A percentile compares a stretch with the other conserved stretches of the same genome.
Evolutionary conservation across 2,888 invertebrate genomes (phyloP).

Genomic region (Malachius bipustulatus): DNA sequence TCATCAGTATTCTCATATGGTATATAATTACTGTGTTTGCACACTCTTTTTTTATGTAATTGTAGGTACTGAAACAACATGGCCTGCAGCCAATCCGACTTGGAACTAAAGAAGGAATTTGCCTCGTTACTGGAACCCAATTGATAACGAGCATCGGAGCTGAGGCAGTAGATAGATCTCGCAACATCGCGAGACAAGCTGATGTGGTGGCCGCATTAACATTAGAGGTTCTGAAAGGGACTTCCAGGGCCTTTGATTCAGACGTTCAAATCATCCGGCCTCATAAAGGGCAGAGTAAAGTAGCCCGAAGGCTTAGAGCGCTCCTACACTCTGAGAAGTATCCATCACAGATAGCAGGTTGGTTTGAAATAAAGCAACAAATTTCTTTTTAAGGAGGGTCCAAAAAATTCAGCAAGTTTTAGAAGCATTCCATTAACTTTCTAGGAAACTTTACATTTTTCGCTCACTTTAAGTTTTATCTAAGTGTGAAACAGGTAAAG

Average conservation of each 20-base stretch:
- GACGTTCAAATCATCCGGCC: conserved; percentile 51
- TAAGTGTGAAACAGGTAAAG: too few relatives aligned
- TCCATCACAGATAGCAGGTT: conserved; percentile 52
- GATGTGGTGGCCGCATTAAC: conserved; percentile 53
- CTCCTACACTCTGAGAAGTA: conserved; percentile 49
- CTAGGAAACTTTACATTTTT: too few relatives aligned
- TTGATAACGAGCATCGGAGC: conserved; percentile 52
- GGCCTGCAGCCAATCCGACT: conserved; percentile 44
- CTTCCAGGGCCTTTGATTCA: conserved; percentile 49
- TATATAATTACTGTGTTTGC: too few relatives aligned
- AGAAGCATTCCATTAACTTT: too few relatives aligned
- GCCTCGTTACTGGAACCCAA: conserved; percentile 56
- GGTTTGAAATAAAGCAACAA: too few relatives aligned
- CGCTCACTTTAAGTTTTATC: too few relatives aligned
- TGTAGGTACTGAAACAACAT: conserved; percentile 39
- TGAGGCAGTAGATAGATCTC: conserved; percentile 48
- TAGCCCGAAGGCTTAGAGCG: conserved; percentile 46
- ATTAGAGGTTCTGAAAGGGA: conserved; percentile 53
- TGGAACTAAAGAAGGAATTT: conserved; percentile 51
- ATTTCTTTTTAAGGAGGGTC: too few relatives aligned
- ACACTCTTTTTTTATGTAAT: conserved; percentile 8
- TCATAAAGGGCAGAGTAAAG: conserved; percentile 48
- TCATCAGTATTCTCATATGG: too few relatives aligned
- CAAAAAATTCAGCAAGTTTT: too few relatives aligned
- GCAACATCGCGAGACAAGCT: conserved; percentile 47